Evolutionary conservation across 2,888 invertebrate genomes (phyloP).

Genomic region (Halictus ligatus): DNA sequence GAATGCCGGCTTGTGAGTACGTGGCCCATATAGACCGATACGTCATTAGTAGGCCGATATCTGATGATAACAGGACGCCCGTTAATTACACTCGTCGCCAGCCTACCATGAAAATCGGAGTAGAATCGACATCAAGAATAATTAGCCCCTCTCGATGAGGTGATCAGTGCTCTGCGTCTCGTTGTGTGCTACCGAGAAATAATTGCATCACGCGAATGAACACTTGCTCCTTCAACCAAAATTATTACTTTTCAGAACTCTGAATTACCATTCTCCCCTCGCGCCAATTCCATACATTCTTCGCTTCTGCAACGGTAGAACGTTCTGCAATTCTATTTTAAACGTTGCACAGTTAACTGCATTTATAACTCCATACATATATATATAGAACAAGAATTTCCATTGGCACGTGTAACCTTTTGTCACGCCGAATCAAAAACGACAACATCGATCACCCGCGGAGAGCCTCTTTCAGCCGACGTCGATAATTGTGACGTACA

Average conservation of each 20-base stretch:
- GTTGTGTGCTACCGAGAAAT: not conserved
- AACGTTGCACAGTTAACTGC: not conserved
- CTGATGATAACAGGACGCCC: slow-evolving; percentile 62
- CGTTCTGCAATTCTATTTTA: not conserved
- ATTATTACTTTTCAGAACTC: not conserved
- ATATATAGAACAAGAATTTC: not conserved
- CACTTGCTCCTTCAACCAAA: not conserved
- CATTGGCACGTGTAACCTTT: not conserved
- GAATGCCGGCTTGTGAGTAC: slow-evolving; percentile 39
- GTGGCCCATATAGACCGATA: slow-evolving; percentile 60
- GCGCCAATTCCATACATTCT: not conserved
- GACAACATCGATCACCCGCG: not conserved
- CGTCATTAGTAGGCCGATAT: slow-evolving; percentile 71
- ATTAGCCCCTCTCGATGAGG: slow-evolving; percentile 65
- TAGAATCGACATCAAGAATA: slow-evolving; percentile 72
- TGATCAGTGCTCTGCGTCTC: not conserved
- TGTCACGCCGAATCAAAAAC: not conserved
- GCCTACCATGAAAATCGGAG: slow-evolving; percentile 59
- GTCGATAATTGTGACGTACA: not conserved
- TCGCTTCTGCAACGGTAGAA: not conserved
- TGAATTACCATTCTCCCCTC: not conserved
- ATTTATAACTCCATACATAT: not conserved
- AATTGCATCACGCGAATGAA: not conserved
- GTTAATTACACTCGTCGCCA: slow-evolving; percentile 62
- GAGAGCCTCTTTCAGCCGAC: not conserved